Evolutionary conservation across 2,888 invertebrate species (phyloP).

Genomic region (Podabrus alpinus): DNA sequence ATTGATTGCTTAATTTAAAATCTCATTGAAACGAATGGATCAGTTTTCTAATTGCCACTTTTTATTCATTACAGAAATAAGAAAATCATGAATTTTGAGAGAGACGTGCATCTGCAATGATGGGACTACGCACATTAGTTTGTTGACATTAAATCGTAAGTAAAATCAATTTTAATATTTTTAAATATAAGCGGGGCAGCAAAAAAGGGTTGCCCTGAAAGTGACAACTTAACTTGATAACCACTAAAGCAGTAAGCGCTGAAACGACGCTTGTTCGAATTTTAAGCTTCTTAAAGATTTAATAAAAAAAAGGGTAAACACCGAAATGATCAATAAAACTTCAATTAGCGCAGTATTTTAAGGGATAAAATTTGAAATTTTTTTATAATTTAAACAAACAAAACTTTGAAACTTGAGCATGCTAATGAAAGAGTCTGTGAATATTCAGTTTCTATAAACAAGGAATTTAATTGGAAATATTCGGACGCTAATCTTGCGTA

Average conservation of each 20-base stretch:
- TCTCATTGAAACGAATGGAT: too few species aligned
- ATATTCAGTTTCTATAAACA: not conserved
- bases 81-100: constrained; percentile 30
- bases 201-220: not conserved
- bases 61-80: not conserved
- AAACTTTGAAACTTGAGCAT: not conserved
- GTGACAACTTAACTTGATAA: not conserved
- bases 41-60: too few species aligned
- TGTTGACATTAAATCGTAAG: constrained; percentile 51
- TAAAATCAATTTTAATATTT: constrained; percentile 21
- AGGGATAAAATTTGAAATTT: not conserved
- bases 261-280: not conserved
- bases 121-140: constrained; percentile 45
- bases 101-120: constrained; percentile 39
- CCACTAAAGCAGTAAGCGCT: not conserved
- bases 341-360: not conserved
- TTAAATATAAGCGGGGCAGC: not conserved
- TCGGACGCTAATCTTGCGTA: not conserved
- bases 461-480: not conserved
- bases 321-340: not conserved
- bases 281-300: not conserved
- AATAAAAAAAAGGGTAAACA: not conserved
- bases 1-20: too few species aligned
- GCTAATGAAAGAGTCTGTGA: not conserved
- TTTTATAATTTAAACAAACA: not conserved